Conservation (phyloP, 2,888 invertebrate genomes). For the Glaucopsyche alexis region DNA sequence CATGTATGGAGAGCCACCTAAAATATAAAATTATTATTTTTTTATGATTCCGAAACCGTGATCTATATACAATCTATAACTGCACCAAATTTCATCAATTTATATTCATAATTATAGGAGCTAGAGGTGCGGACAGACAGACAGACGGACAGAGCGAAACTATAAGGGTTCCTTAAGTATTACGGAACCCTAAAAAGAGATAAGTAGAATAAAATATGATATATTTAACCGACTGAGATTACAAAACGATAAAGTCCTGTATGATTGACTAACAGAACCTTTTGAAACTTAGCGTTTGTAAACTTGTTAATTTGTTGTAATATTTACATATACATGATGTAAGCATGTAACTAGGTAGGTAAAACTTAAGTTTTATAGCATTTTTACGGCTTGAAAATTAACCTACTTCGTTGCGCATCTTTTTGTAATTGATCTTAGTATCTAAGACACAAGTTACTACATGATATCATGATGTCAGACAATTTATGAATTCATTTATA, state of each 20-base stretch:
- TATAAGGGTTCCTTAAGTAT: too few relatives aligned
- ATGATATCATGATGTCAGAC: not conserved
- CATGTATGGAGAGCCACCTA: too few relatives aligned
- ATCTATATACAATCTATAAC: too few relatives aligned
- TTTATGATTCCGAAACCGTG: too few relatives aligned
- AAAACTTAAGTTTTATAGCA: slow-evolving; percentile 18
- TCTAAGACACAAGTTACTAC: not conserved
- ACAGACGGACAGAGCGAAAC: too few relatives aligned
- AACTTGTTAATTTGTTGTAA: slow-evolving; percentile 3
- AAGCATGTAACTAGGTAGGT: slow-evolving; percentile 4
- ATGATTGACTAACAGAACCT: not conserved
- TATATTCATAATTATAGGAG: too few relatives aligned
- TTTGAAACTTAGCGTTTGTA: not conserved
- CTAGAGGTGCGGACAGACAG: too few relatives aligned
- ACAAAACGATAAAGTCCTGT: not conserved
- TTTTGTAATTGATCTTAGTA: not conserved
- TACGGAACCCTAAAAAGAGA: too few relatives aligned
- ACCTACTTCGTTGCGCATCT: slow-evolving; percentile 2
- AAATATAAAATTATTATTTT: too few relatives aligned
- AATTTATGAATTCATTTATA: not conserved
- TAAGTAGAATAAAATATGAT: not conserved
- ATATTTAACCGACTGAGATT: not conserved
- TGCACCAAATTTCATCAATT: too few relatives aligned
- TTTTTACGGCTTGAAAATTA: slow-evolving; percentile 8
- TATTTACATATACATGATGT: slow-evolving; percentile 13